phyloP scores from a whole-genome alignment of 1,140 invertebrate species.

The Gonatopus flavifemur region DNA sequence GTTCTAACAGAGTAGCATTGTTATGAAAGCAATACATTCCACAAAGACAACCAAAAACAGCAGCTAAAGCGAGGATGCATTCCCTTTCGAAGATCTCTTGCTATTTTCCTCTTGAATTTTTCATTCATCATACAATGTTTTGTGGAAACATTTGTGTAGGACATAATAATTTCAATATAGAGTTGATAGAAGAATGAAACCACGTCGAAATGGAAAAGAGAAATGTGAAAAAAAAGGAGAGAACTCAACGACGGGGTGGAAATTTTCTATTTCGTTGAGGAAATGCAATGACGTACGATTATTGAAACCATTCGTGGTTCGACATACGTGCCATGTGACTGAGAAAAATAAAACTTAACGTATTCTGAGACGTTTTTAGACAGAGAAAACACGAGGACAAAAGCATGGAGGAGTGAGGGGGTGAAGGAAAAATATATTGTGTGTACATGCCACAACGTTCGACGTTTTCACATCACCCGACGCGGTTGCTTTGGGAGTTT shows the following conservation, averaged over 20 bases:
- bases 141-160: too few relatives aligned
- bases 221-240: conserved; percentile 5
- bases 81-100: too few relatives aligned
- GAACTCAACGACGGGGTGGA: too few relatives aligned
- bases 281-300: conserved; percentile 29
- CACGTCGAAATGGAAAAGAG: neutral
- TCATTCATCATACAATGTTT: too few relatives aligned
- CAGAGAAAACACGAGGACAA: neutral
- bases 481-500: too few relatives aligned
- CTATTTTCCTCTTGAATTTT: too few relatives aligned
- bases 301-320: conserved; percentile 25
- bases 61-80: too few relatives aligned
- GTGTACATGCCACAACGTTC: conserved; percentile 11
- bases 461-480: neutral
- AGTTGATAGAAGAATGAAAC: conserved; percentile 1
- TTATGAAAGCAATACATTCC: too few relatives aligned
- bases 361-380: neutral
- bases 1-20: too few relatives aligned
- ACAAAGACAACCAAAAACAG: too few relatives aligned
- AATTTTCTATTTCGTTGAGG: conserved; percentile 20
- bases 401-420: neutral
- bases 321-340: conserved; percentile 9
- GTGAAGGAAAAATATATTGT: conserved; percentile 11
- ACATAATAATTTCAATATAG: too few relatives aligned
- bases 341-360: conserved; percentile 14